Conservation (phyloP, 1,140 invertebrate genomes). For the Anagrus nilaparvatae region DNA sequence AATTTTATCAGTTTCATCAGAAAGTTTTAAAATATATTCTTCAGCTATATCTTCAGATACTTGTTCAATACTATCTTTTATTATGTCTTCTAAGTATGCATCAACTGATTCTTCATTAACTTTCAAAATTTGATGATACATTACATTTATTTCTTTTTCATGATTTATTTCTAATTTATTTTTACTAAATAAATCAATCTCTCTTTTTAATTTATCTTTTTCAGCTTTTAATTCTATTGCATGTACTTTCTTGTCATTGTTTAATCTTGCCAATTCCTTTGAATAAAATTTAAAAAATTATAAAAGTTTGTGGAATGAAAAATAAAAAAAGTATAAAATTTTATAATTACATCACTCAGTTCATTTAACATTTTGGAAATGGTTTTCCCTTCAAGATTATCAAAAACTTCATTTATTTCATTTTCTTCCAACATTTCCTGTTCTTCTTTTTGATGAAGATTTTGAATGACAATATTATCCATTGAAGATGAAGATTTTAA, state of each 20-base stretch:
- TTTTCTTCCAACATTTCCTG: conserved; percentile 31
- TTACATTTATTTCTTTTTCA: conserved; percentile 61
- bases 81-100: conserved; percentile 53
- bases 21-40: conserved; percentile 43
- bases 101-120: conserved; percentile 51
- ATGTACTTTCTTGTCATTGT: conserved; percentile 56
- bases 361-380: conserved; percentile 58
- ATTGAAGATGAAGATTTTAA: conserved; percentile 53
- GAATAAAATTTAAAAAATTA: conserved; percentile 7
- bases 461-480: conserved; percentile 35
- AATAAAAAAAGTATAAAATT: not conserved
- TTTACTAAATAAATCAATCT: conserved; percentile 60
- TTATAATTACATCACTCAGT: conserved; percentile 45
- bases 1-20: conserved; percentile 30
- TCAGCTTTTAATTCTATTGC: conserved; percentile 59
- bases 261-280: conserved; percentile 58
- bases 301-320: not conserved
- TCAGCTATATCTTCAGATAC: conserved; percentile 46
- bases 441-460: conserved; percentile 32
- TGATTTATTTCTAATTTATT: conserved; percentile 57
- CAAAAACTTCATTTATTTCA: conserved; percentile 41
- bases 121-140: conserved; percentile 57
- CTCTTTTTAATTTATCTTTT: conserved; percentile 52
- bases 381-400: conserved; percentile 52
- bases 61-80: conserved; percentile 49